These are phyloP conservation scores for Mugil cephalus DNA, from an alignment of 2,113 vertebrate genomes.

Conservation along the genomic window DNA sequence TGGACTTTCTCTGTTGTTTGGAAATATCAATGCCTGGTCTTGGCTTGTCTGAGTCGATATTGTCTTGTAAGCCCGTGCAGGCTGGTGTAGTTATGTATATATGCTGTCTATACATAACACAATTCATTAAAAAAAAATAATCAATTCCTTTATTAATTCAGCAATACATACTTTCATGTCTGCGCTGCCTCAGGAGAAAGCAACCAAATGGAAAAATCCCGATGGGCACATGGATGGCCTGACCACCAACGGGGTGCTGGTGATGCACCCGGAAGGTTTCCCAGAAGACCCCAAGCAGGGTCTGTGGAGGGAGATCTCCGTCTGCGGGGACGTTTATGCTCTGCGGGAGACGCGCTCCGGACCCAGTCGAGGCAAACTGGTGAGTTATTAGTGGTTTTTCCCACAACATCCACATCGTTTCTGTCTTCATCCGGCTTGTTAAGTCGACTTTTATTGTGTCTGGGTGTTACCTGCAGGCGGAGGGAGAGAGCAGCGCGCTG, in stretches of 20 bases:
- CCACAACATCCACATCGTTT: accelerated
- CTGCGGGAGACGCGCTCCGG: slow-evolving; percentile 96
- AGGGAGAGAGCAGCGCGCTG: slow-evolving; percentile 94
- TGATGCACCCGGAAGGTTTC: slow-evolving; percentile 97
- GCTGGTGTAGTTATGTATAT: neutral
- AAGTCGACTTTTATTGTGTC: accelerated
- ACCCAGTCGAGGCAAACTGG: slow-evolving; percentile 94
- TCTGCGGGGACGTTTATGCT: slow-evolving; percentile 96
- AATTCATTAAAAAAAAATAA: neutral
- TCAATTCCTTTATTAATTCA: neutral
- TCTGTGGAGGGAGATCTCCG: slow-evolving; percentile 96
- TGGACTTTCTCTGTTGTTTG: neutral
- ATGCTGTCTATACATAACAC: neutral
- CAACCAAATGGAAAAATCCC: slow-evolving; percentile 98
- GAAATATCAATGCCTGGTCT: neutral
- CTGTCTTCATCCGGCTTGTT: accelerated
- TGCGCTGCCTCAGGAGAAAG: slow-evolving; percentile 89
- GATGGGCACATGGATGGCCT: slow-evolving; percentile 98
- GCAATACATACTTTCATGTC: neutral
- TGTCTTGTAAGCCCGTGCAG: neutral
- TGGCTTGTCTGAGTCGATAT: neutral
- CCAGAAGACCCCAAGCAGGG: slow-evolving; percentile 94
- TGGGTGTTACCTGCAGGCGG: slow-evolving; percentile 83
- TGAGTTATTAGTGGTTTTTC: slow-evolving; percentile 61
- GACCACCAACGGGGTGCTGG: slow-evolving; percentile 97